Conservation (phyloP, 2,797 vertebrate species). For the Fratercula arctica region DNA sequence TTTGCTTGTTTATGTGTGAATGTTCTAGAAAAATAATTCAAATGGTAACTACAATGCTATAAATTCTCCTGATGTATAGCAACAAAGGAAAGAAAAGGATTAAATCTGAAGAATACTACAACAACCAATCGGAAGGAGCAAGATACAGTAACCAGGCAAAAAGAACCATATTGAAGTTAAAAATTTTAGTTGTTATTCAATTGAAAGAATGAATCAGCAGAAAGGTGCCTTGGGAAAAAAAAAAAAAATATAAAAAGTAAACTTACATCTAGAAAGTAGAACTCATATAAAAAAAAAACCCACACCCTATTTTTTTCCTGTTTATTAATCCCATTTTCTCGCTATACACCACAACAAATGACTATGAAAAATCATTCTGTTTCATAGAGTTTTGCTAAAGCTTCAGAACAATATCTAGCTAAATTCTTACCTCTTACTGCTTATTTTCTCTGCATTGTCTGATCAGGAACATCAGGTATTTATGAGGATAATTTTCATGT, state of each 20-base stretch:
- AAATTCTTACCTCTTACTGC: background rate
- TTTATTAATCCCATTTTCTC: background rate
- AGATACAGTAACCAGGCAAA: background rate
- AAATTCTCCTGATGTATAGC: background rate
- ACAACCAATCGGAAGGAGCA: background rate
- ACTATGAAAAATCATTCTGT: background rate
- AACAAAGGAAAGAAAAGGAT: background rate
- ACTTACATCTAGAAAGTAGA: background rate
- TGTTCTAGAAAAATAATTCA: background rate
- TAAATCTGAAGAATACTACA: background rate
- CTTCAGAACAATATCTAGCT: background rate
- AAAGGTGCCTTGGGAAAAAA: background rate
- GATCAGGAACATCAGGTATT: background rate
- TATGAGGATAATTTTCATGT: background rate
- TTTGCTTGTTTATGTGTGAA: background rate
- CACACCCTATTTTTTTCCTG: background rate
- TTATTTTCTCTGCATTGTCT: background rate
- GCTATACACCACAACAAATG: background rate
- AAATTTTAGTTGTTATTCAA: background rate
- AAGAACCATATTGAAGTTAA: background rate
- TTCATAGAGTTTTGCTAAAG: background rate
- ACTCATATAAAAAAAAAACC: background rate
- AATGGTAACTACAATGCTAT: background rate
- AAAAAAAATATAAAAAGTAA: background rate
- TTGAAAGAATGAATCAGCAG: background rate